Percentiles rank a stretch among this genome's conserved stretches.
phyloP scores from a whole-genome alignment of 92 coral and sea anemone species.

The Phenganax subtilis region DNA sequence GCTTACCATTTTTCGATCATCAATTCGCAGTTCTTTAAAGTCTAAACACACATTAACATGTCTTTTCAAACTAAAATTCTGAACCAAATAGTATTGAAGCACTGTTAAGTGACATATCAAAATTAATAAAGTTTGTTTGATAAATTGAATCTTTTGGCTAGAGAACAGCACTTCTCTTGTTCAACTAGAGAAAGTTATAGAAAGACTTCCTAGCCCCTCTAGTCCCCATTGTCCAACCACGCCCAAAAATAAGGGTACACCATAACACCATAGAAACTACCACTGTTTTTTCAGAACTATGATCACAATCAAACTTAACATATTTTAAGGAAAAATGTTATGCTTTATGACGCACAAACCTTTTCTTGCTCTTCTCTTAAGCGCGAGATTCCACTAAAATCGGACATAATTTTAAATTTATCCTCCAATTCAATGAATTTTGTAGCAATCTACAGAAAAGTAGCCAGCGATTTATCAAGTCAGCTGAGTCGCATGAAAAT shows the following conservation, averaged over 20 bases:
- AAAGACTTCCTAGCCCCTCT: not conserved
- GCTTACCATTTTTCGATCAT: conserved; percentile 17
- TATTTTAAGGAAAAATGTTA: not conserved
- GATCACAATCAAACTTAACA: not conserved
- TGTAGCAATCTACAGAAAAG: not conserved
- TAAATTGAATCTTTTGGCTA: too few relatives aligned
- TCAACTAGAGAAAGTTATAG: too few relatives aligned
- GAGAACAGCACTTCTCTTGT: too few relatives aligned
- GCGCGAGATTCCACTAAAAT: conserved; percentile 58
- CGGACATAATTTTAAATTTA: conserved; percentile 45
- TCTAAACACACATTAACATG: not conserved
- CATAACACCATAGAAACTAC: too few relatives aligned
- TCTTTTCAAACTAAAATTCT: not conserved
- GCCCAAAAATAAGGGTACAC: not conserved
- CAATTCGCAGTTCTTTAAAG: conserved; percentile 13
- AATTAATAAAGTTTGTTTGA: too few relatives aligned
- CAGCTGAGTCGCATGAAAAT: conserved; percentile 3
- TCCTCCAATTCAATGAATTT: not conserved
- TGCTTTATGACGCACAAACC: conserved; percentile 44
- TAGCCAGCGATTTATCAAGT: conserved; percentile 7
- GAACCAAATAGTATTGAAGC: too few relatives aligned
- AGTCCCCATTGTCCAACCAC: not conserved
- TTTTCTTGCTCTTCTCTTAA: conserved; percentile 67
- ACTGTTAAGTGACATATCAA: too few relatives aligned
- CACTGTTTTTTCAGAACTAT: not conserved